These are phyloP conservation scores for Neopelma chrysocephalum DNA, from an alignment of 2,797 vertebrate species.

Conservation along the genomic window DNA sequence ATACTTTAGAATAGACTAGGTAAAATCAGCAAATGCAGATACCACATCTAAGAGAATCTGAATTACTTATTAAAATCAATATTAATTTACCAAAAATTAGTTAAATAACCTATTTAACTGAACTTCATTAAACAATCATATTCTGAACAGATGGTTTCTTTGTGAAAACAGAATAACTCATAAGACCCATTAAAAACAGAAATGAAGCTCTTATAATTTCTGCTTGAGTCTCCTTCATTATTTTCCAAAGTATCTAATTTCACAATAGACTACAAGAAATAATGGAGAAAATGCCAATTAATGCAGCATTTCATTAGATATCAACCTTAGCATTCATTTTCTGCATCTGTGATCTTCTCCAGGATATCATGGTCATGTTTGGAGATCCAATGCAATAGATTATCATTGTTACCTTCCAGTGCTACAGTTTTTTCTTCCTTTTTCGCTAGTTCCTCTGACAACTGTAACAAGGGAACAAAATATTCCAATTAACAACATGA, in stretches of 20 bases:
- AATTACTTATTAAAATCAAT: slow-evolving; percentile 60
- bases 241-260: slow-evolving; percentile 63
- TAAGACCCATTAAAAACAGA: slow-evolving; percentile 45
- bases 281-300: slow-evolving; percentile 63
- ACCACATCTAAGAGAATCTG: slow-evolving; percentile 50
- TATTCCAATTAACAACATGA: slow-evolving; percentile 24
- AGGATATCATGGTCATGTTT: slow-evolving; percentile 35
- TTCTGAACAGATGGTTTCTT: slow-evolving; percentile 52
- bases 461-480: slow-evolving; percentile 74
- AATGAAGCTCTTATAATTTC: slow-evolving; percentile 43
- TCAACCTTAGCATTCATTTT: slow-evolving; percentile 52
- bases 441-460: slow-evolving; percentile 76
- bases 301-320: slow-evolving; percentile 39
- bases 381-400: slow-evolving; percentile 70
- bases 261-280: slow-evolving; percentile 43
- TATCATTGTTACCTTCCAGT: slow-evolving; percentile 65
- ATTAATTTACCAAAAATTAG: slow-evolving; percentile 36
- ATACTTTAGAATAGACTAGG: slow-evolving; percentile 62
- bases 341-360: slow-evolving; percentile 58
- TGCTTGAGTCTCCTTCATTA: slow-evolving; percentile 43
- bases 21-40: slow-evolving; percentile 70
- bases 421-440: slow-evolving; percentile 53
- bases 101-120: slow-evolving; percentile 40
- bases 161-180: slow-evolving; percentile 27
- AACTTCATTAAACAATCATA: slow-evolving; percentile 43